Base-by-base conservation (phyloP, 2,113 vertebrate species). In the Rousettus leschenaultii region DNA sequence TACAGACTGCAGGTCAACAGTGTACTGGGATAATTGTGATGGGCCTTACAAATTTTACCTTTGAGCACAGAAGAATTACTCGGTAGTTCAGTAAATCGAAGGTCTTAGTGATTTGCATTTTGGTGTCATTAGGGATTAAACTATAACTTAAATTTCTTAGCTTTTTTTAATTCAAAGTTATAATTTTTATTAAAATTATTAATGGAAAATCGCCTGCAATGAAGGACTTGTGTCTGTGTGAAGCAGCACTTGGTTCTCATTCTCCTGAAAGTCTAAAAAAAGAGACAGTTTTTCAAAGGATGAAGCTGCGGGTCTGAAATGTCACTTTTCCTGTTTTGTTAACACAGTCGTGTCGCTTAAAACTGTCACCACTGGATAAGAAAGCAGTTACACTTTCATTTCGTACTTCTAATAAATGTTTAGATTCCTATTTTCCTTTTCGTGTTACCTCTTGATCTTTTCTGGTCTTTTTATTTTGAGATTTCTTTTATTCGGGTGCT, bases 321-420 rank as follows among this genome's bases (percentile, higher is more conserved):
- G n/a, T 26, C 28, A 12, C 63, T 68, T 89, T 77, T 57, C 88
- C 86, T 95, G 19, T 95, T 83, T 59, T 6, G 38, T 51, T 77
- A 83, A 74, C 57, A 66, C 48, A 55, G 59, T 71, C 7, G 74
- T 55, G n/a, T 40, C n/a, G 86, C 84, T 75, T 57, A 94, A 92
- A 38, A n/a, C 0, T 63, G 68, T 88, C 45, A 79, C 63, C 96
- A 91, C 40, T 45, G 55, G 28, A 14, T 55, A 88, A 96, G 18
- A 84, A 92, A 22, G 7, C 0, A 61, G 48, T 40, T 91, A 84
- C 71, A 59, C 21, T 91, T 97, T 94, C 63, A n/a, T 71, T 57
- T 91, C 53, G 38, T 85, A 79, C 83, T 94, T 96, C 73, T 93
- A 19, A 87, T 88, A 74, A 33, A 55, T 87, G 40, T 87, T 97